Base-by-base conservation (phyloP, 2,797 vertebrate species). In the Argya squamiceps region DNA sequence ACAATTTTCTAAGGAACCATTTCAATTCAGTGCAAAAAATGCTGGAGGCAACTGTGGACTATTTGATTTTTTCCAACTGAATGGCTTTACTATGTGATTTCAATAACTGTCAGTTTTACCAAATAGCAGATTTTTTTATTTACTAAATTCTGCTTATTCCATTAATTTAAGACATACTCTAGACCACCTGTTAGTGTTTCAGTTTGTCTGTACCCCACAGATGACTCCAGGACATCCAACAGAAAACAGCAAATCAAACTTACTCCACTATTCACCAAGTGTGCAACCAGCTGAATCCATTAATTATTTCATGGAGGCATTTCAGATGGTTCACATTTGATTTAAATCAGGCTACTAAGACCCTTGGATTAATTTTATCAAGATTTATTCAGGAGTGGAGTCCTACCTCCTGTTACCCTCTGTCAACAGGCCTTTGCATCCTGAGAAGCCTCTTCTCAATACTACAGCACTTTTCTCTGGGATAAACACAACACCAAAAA, bases 1-100 rank as follows among this genome's bases (percentile, higher is more conserved):
- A 94, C 59, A 91, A 88, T 96, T 98, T 97, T 96, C 80, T 76
- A 50, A 95, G 64, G 70, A 71, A 84, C 77, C 89, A 92, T 95
- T 97, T 73, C 43, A 87, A 88, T 46, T 69, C 92, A 64, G 53
- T 77, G 23, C 88, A 95, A 95, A 64, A 95, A 92, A 93, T 78
- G 90, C 94, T 91, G 34, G 81, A 95, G 95, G 96, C 93, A 96
- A 96, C 71, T 58, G 39, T n/a, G 85, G 47, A 41, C 75, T 95
- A 73, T 92, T 94, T 93, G 75, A 47, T 55, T 94, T 78, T 78
- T 93, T 87, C 81, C 78, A 92, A 55, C 39, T 68, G 63, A 96
- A 78, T 79, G 68, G 36, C 58, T 96, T 95, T 94, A 73, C 81
- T 90, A 7, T 53, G 60, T 73, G 81, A 83, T 96, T 96, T 75